Base-by-base conservation (phyloP, 2,113 vertebrate genomes). In the Syrmaticus mikado region DNA sequence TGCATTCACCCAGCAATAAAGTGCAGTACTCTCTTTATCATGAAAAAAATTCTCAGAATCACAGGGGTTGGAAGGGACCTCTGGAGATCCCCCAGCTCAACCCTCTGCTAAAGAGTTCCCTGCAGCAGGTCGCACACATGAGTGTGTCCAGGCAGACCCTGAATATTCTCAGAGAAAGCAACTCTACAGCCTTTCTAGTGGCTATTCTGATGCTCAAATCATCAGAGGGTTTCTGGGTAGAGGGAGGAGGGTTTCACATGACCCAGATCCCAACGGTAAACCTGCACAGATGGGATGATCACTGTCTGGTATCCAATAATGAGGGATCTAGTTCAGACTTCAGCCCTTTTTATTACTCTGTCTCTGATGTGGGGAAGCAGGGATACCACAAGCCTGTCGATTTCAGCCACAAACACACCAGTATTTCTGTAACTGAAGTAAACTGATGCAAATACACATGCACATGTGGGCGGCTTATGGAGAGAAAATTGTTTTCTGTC, bases 241-340 rank as follows among this genome's bases (percentile, higher is more conserved):
- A 74, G 41, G 66, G 61, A 96, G 73, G 73, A 90, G 27, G 16
- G 38, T 79, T 90, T 53, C 83, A 84, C 58, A 76, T 93, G 91
- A 94, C 89, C 91, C 74, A 94, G 66, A 93, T 89, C 70, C 83
- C 72, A 66, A n/a, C 70, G 83, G 52, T 43, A 84, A 38, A 81
- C 77, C 83, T 53, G 72, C 73, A 53, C 52, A 93, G 88, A 90
- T 65, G 77, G 74, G 76, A 86, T 93, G 90, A 89, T 60, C 75
- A 48, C 36, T 84, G 48, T 72, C 83, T 89, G 58, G 34, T 53
- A 79, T 36, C 48, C 28, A n/a, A 86, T 81, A 84, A 82, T 4
- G 24, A 92, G 48, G 53, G 43, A 27, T 86, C 77, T 87, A 86
- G 60, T 86, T 60, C 85, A 82, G 52, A 64, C 19, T 71, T 8